Evolutionary conservation across 1,140 invertebrate genomes (phyloP).

Genomic region (Frieseomelitta varia): DNA sequence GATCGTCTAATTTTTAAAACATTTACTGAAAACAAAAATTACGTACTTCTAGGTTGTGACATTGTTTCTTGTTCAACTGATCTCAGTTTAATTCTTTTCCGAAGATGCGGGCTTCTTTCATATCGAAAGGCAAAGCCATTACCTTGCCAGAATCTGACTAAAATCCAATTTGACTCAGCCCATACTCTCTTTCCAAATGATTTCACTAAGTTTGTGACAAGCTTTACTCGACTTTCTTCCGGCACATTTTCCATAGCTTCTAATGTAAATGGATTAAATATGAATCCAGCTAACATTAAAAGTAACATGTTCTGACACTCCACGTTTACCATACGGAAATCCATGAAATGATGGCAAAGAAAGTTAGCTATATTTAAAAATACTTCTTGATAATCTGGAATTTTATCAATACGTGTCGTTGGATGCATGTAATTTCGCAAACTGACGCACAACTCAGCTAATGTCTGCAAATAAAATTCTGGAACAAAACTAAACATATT

Average conservation of each 20-base stretch:
- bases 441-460: constrained; percentile 86
- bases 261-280: constrained; percentile 84
- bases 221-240: constrained; percentile 79
- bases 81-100: constrained; percentile 80
- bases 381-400: constrained; percentile 82
- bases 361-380: constrained; percentile 87
- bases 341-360: constrained; percentile 89
- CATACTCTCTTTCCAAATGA: constrained; percentile 93
- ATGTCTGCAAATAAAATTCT: constrained; percentile 90
- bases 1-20: constrained; percentile 1
- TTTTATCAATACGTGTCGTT: constrained; percentile 83
- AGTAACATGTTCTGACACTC: constrained; percentile 90
- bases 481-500: constrained; percentile 91
- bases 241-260: constrained; percentile 86
- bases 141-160: constrained; percentile 93
- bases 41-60: constrained; percentile 81
- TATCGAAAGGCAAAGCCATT: constrained; percentile 92
- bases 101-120: constrained; percentile 84
- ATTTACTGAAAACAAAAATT: constrained; percentile 17
- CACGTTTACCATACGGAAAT: constrained; percentile 88
- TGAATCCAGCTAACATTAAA: constrained; percentile 89
- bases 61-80: constrained; percentile 79
- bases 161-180: constrained; percentile 93
- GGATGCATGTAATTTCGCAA: constrained; percentile 86
- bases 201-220: constrained; percentile 87